phyloP scores from a whole-genome alignment of 1,140 invertebrate genomes.

The Propsilocerus akamusi region DNA sequence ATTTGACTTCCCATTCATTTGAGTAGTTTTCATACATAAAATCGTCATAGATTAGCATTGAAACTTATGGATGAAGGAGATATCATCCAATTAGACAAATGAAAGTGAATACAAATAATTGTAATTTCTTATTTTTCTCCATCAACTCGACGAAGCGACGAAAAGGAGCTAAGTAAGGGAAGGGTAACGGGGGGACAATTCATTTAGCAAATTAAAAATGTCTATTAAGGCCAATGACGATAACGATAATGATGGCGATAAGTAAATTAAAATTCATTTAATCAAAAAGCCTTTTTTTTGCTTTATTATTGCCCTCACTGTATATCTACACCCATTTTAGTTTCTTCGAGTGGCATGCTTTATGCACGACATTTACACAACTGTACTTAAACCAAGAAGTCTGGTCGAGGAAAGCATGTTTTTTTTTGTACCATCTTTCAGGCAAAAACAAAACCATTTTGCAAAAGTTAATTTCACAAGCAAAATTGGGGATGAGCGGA shows the following conservation, averaged over 20 bases:
- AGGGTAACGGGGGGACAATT: background rate
- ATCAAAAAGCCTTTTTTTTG: background rate
- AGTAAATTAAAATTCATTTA: constrained; percentile 4
- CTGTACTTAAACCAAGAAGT: too few relatives aligned
- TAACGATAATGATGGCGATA: constrained; percentile 2
- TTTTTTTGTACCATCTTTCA: too few relatives aligned
- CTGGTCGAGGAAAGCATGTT: too few relatives aligned
- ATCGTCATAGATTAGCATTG: background rate
- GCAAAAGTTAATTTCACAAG: too few relatives aligned
- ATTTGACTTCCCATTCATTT: too few relatives aligned
- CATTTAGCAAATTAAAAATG: constrained; percentile 4
- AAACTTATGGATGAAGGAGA: background rate
- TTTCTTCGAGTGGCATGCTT: too few relatives aligned
- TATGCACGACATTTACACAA: too few relatives aligned
- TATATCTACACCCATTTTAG: too few relatives aligned
- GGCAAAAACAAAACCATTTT: too few relatives aligned
- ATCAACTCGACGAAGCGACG: background rate
- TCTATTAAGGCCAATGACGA: constrained; percentile 1
- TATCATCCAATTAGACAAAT: constrained; percentile 2
- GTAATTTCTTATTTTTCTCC: constrained; percentile 2
- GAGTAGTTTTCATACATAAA: background rate
- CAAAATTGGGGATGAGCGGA: too few relatives aligned
- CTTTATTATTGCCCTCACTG: too few relatives aligned
- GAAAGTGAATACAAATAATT: constrained; percentile 3
- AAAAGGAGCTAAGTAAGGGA: background rate